Evolutionary conservation across 1,140 invertebrate genomes (phyloP).

Genomic region (Macrostomum lignano): DNA sequence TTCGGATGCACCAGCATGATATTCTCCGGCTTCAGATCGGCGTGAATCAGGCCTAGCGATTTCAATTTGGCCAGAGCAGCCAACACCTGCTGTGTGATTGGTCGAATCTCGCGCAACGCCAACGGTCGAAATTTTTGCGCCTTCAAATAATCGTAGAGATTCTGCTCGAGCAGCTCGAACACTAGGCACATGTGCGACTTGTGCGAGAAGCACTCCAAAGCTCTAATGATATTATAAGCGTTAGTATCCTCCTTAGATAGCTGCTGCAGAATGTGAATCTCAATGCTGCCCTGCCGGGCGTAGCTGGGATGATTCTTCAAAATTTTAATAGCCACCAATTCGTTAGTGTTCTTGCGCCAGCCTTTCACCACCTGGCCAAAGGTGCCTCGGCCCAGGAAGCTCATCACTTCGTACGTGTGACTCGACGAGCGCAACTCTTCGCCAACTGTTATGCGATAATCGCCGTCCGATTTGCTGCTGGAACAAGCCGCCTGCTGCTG

Average conservation of each 20-base stretch:
- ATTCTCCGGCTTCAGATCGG: slow-evolving; percentile 7
- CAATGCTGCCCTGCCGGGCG: slow-evolving; percentile 6
- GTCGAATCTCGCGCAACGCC: slow-evolving; percentile 4
- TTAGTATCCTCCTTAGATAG: slow-evolving; percentile 3
- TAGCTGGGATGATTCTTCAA: slow-evolving; percentile 7
- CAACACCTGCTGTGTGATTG: slow-evolving; percentile 6
- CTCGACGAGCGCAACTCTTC: slow-evolving; percentile 2
- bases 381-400: slow-evolving; percentile 4
- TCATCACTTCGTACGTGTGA: slow-evolving; percentile 4
- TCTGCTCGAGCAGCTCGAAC: slow-evolving; percentile 6
- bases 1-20: slow-evolving; percentile 7
- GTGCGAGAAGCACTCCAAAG: slow-evolving; percentile 6
- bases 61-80: slow-evolving; percentile 4
- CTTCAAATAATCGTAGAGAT: slow-evolving; percentile 7
- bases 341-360: neutral
- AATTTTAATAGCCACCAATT: slow-evolving; percentile 6
- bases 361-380: slow-evolving; percentile 6
- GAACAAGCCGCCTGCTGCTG: no score
- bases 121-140: slow-evolving; percentile 3
- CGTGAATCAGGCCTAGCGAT: slow-evolving; percentile 3
- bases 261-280: slow-evolving; percentile 5
- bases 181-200: slow-evolving; percentile 6
- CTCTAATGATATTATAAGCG: slow-evolving; percentile 4
- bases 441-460: slow-evolving; percentile 6
- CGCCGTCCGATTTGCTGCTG: no score